Percentiles rank a stretch among this genome's conserved stretches.
phyloP scores from a whole-genome alignment of 2,888 invertebrate species.

The Euzophera pinguis region DNA sequence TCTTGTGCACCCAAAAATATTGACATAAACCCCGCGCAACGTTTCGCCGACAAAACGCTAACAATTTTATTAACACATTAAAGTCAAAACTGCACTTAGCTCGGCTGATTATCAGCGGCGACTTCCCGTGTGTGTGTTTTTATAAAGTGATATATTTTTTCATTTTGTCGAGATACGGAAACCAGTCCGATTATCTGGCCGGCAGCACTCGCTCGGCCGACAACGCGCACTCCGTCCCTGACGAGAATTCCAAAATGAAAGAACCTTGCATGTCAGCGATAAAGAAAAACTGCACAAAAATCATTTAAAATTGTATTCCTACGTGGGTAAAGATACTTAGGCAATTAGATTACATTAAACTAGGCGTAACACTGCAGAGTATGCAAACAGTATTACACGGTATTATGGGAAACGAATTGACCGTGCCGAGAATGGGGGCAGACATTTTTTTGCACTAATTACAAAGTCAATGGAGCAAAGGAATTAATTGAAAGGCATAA shows the following conservation, averaged over 20 bases:
- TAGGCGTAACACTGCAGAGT: background rate
- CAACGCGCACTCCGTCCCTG: conserved; percentile 24
- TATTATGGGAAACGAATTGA: conserved; percentile 27
- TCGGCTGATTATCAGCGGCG: conserved; percentile 68
- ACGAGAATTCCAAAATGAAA: conserved; percentile 54
- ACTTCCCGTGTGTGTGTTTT: conserved; percentile 64
- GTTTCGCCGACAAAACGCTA: conserved; percentile 71
- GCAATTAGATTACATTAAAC: background rate
- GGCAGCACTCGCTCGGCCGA: conserved; percentile 40
- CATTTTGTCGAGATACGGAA: conserved; percentile 63
- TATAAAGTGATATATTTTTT: conserved; percentile 44
- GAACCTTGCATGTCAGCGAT: conserved; percentile 42
- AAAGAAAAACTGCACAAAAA: conserved; percentile 15
- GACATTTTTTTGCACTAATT: conserved; percentile 40
- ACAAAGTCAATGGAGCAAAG: conserved; percentile 35
- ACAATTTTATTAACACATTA: conserved; percentile 78
- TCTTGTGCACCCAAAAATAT: conserved; percentile 40
- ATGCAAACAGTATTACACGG: conserved; percentile 18
- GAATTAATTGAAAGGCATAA: conserved; percentile 35
- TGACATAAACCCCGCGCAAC: conserved; percentile 38
- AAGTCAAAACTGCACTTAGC: conserved; percentile 77
- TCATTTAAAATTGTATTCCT: too few relatives aligned
- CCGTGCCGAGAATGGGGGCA: conserved; percentile 24
- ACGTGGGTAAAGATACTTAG: too few relatives aligned
- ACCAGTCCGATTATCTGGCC: conserved; percentile 70